Evolutionary conservation across 2,888 invertebrate species (phyloP).

Genomic region (Catocala fraxini): DNA sequence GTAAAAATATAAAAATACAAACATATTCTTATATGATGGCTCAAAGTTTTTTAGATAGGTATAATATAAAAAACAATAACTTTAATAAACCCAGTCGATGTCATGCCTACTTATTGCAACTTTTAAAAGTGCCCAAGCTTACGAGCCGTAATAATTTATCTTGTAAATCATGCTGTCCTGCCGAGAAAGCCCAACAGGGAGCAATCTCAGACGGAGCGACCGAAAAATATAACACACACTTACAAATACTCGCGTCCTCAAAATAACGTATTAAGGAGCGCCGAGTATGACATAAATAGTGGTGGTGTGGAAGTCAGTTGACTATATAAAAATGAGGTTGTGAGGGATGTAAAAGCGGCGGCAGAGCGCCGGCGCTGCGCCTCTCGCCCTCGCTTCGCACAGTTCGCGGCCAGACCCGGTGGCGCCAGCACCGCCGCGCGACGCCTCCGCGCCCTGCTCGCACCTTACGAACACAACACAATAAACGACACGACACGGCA

Average conservation of each 20-base stretch:
- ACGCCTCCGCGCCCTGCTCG: conserved; percentile 58
- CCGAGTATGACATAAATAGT: conserved; percentile 86
- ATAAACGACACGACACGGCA: conserved; percentile 38
- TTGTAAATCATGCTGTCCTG: conserved; percentile 66
- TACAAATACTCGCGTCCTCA: conserved; percentile 79
- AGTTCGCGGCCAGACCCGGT: conserved; percentile 78
- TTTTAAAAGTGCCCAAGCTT: conserved; percentile 39
- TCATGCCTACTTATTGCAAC: conserved; percentile 8
- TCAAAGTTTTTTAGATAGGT: too few species aligned
- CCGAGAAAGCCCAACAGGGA: conserved; percentile 64
- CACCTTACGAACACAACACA: conserved; percentile 49
- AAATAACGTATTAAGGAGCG: conserved; percentile 84
- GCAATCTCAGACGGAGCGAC: conserved; percentile 65
- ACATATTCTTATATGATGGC: too few species aligned
- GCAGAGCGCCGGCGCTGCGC: conserved; percentile 84
- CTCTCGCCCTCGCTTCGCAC: conserved; percentile 71
- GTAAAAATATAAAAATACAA: too few species aligned
- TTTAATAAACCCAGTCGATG: too few species aligned
- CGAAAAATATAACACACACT: conserved; percentile 75
- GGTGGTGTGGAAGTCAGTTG: conserved; percentile 85
- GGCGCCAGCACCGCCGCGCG: conserved; percentile 77
- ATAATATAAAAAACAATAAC: too few species aligned
- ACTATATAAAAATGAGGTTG: conserved; percentile 86
- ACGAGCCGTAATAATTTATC: conserved; percentile 59
- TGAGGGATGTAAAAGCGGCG: conserved; percentile 73